Evolutionary conservation across 2,888 invertebrate genomes (phyloP), one percentile per base, ranked within the genome.

Genomic region (Nomada ruficornis): DNA sequence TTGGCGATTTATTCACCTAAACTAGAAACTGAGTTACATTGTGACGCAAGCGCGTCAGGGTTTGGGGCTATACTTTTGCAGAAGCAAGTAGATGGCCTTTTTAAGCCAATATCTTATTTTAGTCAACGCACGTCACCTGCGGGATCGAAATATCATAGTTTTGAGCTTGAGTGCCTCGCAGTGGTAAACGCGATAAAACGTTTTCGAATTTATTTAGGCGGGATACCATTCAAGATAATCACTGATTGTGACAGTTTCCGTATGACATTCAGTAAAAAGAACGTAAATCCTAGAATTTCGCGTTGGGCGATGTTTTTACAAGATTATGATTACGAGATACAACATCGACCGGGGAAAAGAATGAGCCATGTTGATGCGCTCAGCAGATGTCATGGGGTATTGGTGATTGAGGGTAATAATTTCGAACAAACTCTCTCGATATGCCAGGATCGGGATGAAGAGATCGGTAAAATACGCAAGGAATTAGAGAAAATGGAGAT

Each of bases 211-310:
- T 76, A 76, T 13, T 50, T 70, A 0, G 4, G 13, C 1, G 55
- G 69, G 0, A 69, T 63, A 2, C 13, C 0, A 10, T 76, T 69
- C 29, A 63, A 62, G 26, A 47, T 76, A 15, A 36, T 76, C 0
- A 74, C 73, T 0, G 72, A 73, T 7, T 73, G 64, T n/a, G 64
- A 64, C 1, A 73, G 57, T 36, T 73, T 73, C 15, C 42, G 64
- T 2, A 18, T 72, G 13, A 72, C 63, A 0, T 15, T 72, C 0
- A 15, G 23, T 5, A 72, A 72, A 55, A 20, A 64, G 13, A 64
- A 7, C n/a, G 7, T 74, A 2, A 74, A 74, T 4, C 65, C 52
- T 0, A 1, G 50, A n/a, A 74, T 54, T 4, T 67, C 65, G 0
- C 59, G 73, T 10, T 74, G 59, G 59, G 57, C 55, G 0, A 57